These are phyloP conservation scores for Drosophila bipectinata DNA, from an alignment of 1,140 invertebrate genomes.

Conservation along the genomic window DNA sequence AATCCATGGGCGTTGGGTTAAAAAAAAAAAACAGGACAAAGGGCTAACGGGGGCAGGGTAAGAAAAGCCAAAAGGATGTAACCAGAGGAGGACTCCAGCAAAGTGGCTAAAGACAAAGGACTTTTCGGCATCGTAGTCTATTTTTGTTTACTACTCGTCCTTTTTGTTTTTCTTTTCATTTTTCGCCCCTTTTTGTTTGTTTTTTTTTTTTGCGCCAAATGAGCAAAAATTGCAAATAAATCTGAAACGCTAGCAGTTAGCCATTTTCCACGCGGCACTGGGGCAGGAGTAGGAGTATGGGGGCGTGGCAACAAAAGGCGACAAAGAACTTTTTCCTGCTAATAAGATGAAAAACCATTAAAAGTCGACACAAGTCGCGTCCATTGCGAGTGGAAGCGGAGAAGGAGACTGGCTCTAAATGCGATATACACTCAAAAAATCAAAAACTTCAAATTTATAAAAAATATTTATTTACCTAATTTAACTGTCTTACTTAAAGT, in stretches of 20 bases:
- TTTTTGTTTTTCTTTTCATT: constrained; percentile 6
- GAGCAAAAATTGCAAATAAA: constrained; percentile 83
- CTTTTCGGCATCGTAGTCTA: constrained; percentile 38
- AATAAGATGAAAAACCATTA: constrained; percentile 82
- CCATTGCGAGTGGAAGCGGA: constrained; percentile 56
- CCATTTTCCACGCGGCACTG: constrained; percentile 42
- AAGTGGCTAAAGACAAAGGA: constrained; percentile 79
- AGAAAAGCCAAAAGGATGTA: constrained; percentile 37
- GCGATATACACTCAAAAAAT: background rate
- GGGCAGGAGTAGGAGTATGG: background rate
- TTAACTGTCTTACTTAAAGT: too few relatives aligned
- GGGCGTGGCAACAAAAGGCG: constrained; percentile 32
- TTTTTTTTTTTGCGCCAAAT: constrained; percentile 62
- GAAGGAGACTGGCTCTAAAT: background rate
- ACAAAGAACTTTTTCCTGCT: constrained; percentile 81
- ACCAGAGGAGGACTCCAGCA: constrained; percentile 44
- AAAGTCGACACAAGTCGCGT: constrained; percentile 78
- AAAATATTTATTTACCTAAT: too few relatives aligned
- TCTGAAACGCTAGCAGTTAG: constrained; percentile 69
- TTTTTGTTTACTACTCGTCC: constrained; percentile 28
- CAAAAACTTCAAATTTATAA: too few relatives aligned
- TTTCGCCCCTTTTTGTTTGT: constrained; percentile 21
- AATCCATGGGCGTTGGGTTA: background rate
- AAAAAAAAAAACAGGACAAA: too few relatives aligned
- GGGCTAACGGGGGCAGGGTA: background rate